phyloP scores from a whole-genome alignment of 2,888 invertebrate genomes.

The Drosophila prolongata region DNA sequence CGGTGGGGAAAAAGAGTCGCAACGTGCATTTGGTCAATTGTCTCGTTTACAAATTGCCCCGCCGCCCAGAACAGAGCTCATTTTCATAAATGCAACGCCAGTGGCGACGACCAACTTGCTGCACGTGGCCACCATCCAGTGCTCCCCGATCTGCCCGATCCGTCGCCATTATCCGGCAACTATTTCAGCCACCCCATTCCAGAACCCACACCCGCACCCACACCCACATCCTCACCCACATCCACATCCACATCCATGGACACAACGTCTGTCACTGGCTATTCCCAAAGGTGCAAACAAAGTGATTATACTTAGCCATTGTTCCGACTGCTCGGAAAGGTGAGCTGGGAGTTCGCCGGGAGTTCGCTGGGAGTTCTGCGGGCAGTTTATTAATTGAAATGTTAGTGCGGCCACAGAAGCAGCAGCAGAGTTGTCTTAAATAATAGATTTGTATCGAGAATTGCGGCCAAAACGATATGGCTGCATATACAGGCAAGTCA shows the following conservation, averaged over 20 bases:
- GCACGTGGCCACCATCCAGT: constrained; percentile 32
- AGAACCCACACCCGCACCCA: not conserved
- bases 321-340: constrained; percentile 62
- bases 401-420: constrained; percentile 59
- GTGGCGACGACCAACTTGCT: constrained; percentile 27
- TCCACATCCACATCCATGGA: constrained; percentile 14
- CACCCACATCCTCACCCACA: constrained; percentile 10
- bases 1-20: constrained; percentile 8
- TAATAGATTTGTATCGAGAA: constrained; percentile 81
- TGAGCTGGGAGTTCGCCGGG: constrained; percentile 28
- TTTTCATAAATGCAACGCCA: constrained; percentile 71
- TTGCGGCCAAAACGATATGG: constrained; percentile 65
- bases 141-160: constrained; percentile 9
- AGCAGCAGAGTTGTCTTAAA: constrained; percentile 68
- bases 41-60: constrained; percentile 74
- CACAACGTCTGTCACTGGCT: constrained; percentile 71
- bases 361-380: constrained; percentile 32
- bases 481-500: constrained; percentile 33
- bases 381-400: constrained; percentile 73
- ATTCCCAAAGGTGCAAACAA: constrained; percentile 83
- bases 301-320: constrained; percentile 82
- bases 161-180: constrained; percentile 30
- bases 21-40: constrained; percentile 71
- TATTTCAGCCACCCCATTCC: constrained; percentile 9
- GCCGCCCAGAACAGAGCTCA: constrained; percentile 51